Evolutionary conservation across 2,113 vertebrate species (phyloP).

Genomic region (Brachyistius frenatus): DNA sequence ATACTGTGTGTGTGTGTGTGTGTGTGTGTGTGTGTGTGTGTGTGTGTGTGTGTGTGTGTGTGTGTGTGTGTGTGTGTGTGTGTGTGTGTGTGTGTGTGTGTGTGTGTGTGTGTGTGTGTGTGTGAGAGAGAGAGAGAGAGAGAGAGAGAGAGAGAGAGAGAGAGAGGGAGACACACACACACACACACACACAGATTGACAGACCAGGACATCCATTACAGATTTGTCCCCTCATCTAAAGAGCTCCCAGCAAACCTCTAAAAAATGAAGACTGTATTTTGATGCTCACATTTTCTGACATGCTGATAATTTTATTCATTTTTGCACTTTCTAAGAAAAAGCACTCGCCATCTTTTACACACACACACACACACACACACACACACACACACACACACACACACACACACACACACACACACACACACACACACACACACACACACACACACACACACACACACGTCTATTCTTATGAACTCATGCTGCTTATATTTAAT

Average conservation of each 20-base stretch:
- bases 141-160: too few species aligned
- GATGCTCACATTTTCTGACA: conserved; percentile 13
- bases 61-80: conserved; percentile 12
- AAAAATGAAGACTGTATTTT: conserved; percentile 42
- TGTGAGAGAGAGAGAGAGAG: not conserved
- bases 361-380: conserved; percentile 16
- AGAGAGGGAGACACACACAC: conserved; percentile 1
- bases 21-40: not conserved
- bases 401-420: conserved; percentile 9
- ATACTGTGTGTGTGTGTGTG: conserved; percentile 6
- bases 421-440: not conserved
- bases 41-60: not conserved
- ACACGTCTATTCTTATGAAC: too few species aligned
- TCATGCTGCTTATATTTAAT: not conserved
- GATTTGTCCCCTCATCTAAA: conserved; percentile 68
- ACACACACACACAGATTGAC: conserved; percentile 50
- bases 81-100: not conserved
- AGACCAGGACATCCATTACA: conserved; percentile 67
- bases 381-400: conserved; percentile 1
- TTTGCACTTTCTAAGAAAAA: conserved; percentile 16
- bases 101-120: not conserved
- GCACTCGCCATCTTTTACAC: not conserved
- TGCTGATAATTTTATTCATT: not conserved
- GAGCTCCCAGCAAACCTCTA: conserved; percentile 49
- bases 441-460: too few species aligned